Base-by-base conservation (phyloP, 2,113 vertebrate genomes). In the Eupsittula cactorum region DNA sequence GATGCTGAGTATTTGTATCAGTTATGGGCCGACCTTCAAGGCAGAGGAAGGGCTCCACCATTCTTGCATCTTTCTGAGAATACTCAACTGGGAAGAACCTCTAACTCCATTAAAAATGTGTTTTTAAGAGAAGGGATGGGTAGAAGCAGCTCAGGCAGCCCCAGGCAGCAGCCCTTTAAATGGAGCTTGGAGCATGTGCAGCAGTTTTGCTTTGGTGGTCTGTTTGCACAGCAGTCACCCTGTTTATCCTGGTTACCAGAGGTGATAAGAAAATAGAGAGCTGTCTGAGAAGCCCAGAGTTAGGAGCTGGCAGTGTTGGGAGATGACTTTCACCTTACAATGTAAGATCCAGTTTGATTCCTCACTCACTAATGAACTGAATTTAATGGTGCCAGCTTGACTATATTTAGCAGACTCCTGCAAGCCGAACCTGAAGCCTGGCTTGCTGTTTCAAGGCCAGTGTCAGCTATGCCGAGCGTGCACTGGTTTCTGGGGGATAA, bases 301-400 rank as follows among this genome's bases (percentile, higher is more conserved):
- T 47, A 16, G 74, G 92, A 94, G 70, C 73, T 0, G 0, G 63
- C 84, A 63, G 55, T 31, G n/a, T 3, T 1, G 0, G 55, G 83
- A 93, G 77, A 57, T 85, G 28, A 80, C 93, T 90, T 64, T 70
- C 39, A 21, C 84, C 88, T 90, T 90, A 14, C 9, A 1, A 35
- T 2, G 2, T 49, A 17, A 75, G 82, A 91, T 93, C 67, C 71
- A 49, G 29, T 91, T 78, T 93, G 96, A 93, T 97, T 88, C 92
- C 84, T 91, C 50, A 1, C 89, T 90, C 64, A 1, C 92, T 97
- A 82, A 96, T 82, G 95, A 92, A 42, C 80, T 27, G 60, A 14
- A 64, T 91, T 84, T 93, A 90, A 86, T 73, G 94, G 86, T 95
- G 92, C 90, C 69, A 71, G 94, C 76, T 73, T 41, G 4, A 11